These are phyloP conservation scores for Lepas anatifera DNA, from an alignment of 2,888 invertebrate species.

Conservation along the genomic window DNA sequence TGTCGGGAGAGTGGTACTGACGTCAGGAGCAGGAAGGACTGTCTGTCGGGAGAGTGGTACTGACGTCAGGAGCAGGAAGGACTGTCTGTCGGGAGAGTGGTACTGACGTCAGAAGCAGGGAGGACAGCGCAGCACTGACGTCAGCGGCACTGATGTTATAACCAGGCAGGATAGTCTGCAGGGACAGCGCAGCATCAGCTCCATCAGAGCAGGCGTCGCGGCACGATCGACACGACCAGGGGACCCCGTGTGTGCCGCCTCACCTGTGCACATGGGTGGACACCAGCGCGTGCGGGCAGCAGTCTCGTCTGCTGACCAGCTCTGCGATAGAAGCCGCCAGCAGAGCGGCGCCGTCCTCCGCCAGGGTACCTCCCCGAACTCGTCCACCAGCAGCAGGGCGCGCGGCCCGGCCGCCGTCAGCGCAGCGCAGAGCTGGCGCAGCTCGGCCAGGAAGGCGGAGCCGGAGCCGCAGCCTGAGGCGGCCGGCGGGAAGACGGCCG, in stretches of 20 bases:
- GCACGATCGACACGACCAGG: too few relatives aligned
- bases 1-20: too few relatives aligned
- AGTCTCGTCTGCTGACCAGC: slow-evolving; percentile 44
- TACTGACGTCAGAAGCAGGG: too few relatives aligned
- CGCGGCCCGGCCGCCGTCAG: slow-evolving; percentile 48
- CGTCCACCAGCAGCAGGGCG: slow-evolving; percentile 70
- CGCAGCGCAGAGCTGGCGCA: slow-evolving; percentile 50
- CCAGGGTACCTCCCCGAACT: slow-evolving; percentile 77
- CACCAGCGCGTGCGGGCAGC: slow-evolving; percentile 60
- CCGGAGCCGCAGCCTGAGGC: slow-evolving; percentile 33
- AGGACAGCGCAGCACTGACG: too few relatives aligned
- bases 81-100: too few relatives aligned
- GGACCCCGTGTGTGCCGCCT: slow-evolving; percentile 33
- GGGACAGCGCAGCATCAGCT: too few relatives aligned
- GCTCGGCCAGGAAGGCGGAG: slow-evolving; percentile 73
- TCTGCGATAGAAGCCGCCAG: slow-evolving; percentile 53
- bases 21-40: too few relatives aligned
- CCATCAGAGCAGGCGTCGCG: too few relatives aligned
- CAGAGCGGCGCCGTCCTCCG: slow-evolving; percentile 59
- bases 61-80: too few relatives aligned
- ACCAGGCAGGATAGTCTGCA: too few relatives aligned
- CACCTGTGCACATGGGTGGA: slow-evolving; percentile 59
- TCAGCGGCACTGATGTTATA: too few relatives aligned
- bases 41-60: too few relatives aligned
- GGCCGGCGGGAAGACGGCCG: not conserved